Evolutionary conservation across 2,888 invertebrate genomes (phyloP).

Genomic region (Papilio elwesi): DNA sequence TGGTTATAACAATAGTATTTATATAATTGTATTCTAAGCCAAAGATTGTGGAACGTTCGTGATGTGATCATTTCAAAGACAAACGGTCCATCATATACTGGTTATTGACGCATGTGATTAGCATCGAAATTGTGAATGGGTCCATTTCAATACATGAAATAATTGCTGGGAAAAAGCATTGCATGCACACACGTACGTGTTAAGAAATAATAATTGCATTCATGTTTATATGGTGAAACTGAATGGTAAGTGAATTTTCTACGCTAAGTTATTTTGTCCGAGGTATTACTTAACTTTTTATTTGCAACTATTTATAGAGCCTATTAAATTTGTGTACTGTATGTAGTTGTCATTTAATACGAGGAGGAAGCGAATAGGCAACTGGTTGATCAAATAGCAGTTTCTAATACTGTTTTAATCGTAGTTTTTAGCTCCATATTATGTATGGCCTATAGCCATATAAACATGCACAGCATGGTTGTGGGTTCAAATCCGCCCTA

Average conservation of each 20-base stretch:
- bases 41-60: constrained; percentile 17
- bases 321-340: neutral
- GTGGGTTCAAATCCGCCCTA: too few relatives aligned
- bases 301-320: neutral
- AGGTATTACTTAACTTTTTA: constrained; percentile 2
- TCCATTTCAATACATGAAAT: constrained; percentile 17
- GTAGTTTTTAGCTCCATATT: too few relatives aligned
- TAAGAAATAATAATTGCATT: constrained; percentile 29
- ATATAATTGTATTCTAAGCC: constrained; percentile 1
- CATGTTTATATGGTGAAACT: neutral
- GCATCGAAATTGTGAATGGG: constrained; percentile 2
- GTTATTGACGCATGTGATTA: constrained; percentile 24
- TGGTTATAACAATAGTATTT: neutral
- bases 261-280: neutral
- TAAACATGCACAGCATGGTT: too few relatives aligned
- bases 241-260: constrained; percentile 19
- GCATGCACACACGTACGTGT: neutral
- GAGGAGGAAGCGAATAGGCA: too few relatives aligned
- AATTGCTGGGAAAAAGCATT: constrained; percentile 34
- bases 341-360: neutral
- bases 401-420: too few relatives aligned
- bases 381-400: too few relatives aligned
- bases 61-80: neutral
- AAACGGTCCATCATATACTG: neutral
- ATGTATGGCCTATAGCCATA: too few relatives aligned